Conservation (phyloP, 2,113 vertebrate genomes). For the Macaca mulatta region DNA sequence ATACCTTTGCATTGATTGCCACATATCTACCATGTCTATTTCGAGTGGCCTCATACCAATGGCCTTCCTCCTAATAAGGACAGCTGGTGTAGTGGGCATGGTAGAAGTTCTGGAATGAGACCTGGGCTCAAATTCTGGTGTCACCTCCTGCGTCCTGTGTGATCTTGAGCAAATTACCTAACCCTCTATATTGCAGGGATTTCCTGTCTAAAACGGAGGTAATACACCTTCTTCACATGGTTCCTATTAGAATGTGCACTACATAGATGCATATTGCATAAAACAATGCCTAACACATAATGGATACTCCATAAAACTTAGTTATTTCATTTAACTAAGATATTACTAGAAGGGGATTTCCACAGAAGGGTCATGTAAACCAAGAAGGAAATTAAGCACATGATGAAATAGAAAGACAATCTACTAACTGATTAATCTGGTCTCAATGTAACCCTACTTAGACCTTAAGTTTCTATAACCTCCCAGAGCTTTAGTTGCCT, state of each 20-base stretch:
- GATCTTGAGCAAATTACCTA: background rate
- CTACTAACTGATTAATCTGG: background rate
- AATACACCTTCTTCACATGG: background rate
- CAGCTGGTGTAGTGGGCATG: background rate
- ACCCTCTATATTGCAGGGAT: background rate
- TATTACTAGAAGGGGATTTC: background rate
- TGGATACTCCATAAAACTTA: background rate
- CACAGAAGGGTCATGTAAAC: background rate
- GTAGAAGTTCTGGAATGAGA: background rate
- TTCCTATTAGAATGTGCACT: background rate
- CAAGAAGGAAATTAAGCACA: background rate
- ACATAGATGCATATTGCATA: background rate
- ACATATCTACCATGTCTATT: background rate
- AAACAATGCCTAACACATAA: background rate
- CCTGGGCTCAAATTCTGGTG: background rate
- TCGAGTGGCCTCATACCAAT: background rate
- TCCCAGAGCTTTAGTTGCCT: background rate
- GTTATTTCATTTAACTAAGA: background rate
- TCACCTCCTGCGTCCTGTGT: background rate
- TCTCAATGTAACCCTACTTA: background rate
- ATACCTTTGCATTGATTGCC: background rate
- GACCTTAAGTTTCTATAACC: background rate
- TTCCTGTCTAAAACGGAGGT: background rate
- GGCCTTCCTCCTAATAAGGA: too few species aligned
- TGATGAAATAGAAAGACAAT: background rate